Evolutionary conservation across 2,797 vertebrate species (phyloP).

Genomic region (Eospalax fontanierii): DNA sequence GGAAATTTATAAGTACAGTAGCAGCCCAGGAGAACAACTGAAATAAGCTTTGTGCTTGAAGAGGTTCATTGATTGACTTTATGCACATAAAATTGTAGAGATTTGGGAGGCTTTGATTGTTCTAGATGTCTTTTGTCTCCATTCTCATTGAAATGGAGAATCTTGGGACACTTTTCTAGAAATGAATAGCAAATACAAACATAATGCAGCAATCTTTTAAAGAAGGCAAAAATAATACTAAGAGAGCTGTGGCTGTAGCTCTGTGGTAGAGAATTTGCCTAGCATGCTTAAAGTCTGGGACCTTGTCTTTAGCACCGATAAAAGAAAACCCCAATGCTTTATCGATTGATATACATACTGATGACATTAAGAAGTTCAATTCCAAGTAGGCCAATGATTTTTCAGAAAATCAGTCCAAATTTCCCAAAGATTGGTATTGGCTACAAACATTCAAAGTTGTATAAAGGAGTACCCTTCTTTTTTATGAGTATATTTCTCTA

Average conservation of each 20-base stretch:
- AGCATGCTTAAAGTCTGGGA: not conserved
- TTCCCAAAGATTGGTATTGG: not conserved
- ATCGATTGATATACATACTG: not conserved
- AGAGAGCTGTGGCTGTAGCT: not conserved
- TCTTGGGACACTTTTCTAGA: constrained; percentile 12
- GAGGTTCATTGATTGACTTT: not conserved
- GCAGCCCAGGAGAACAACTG: not conserved
- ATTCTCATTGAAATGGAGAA: constrained; percentile 40
- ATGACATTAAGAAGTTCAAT: not conserved
- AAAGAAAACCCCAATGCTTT: too few species aligned
- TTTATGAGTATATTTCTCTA: not conserved
- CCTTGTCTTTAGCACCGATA: not conserved
- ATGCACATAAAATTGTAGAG: not conserved
- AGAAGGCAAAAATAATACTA: not conserved
- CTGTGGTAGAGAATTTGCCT: not conserved
- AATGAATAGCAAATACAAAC: constrained; percentile 26
- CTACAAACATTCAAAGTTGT: constrained; percentile 10
- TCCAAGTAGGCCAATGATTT: constrained; percentile 32
- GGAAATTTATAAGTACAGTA: constrained; percentile 54
- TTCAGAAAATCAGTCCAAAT: constrained; percentile 61
- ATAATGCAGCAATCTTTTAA: constrained; percentile 44
- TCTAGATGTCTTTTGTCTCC: not conserved
- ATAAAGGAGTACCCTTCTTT: not conserved
- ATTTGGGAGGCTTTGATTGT: constrained; percentile 10
- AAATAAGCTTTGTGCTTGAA: constrained; percentile 17